Conservation (phyloP, 2,113 vertebrate genomes). For the Mugil cephalus region DNA sequence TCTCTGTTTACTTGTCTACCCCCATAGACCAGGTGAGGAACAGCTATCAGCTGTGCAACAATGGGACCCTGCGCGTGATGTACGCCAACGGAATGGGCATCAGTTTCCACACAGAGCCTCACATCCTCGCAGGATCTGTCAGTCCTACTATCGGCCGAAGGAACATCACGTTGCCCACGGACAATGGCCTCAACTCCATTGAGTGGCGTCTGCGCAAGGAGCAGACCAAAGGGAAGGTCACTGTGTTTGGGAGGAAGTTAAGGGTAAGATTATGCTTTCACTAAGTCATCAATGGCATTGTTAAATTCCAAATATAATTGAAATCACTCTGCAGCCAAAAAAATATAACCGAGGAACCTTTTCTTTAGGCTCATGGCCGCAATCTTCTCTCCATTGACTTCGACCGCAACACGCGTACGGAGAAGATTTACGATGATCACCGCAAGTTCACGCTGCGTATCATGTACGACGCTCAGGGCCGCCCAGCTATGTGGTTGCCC, state of each 20-base stretch:
- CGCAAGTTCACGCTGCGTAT: slow-evolving; percentile 97
- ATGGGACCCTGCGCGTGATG: slow-evolving; percentile 97
- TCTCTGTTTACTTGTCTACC: slow-evolving; percentile 21
- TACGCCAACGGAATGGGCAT: slow-evolving; percentile 99
- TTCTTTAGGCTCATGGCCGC: slow-evolving; percentile 91
- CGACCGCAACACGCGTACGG: slow-evolving; percentile 96
- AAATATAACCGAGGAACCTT: not conserved
- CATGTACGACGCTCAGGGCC: slow-evolving; percentile 95
- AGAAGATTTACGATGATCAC: slow-evolving; percentile 99
- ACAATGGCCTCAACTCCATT: slow-evolving; percentile 98
- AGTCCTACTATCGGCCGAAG: slow-evolving; percentile 97
- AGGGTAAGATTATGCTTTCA: slow-evolving; percentile 87
- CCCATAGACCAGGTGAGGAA: slow-evolving; percentile 97
- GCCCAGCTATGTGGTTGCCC: slow-evolving; percentile 96
- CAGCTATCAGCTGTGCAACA: slow-evolving; percentile 98
- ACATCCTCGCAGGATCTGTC: slow-evolving; percentile 95
- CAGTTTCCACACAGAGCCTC: slow-evolving; percentile 98
- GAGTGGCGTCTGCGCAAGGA: slow-evolving; percentile 99
- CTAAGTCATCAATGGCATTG: not conserved
- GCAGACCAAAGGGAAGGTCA: slow-evolving; percentile 97
- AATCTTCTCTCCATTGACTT: slow-evolving; percentile 98
- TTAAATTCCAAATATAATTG: not conserved
- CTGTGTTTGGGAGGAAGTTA: slow-evolving; percentile 97
- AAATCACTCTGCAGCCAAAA: not conserved
- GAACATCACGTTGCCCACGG: slow-evolving; percentile 98